Evolutionary conservation across 2,113 vertebrate genomes (phyloP).

Genomic region (Psettodes erumei): DNA sequence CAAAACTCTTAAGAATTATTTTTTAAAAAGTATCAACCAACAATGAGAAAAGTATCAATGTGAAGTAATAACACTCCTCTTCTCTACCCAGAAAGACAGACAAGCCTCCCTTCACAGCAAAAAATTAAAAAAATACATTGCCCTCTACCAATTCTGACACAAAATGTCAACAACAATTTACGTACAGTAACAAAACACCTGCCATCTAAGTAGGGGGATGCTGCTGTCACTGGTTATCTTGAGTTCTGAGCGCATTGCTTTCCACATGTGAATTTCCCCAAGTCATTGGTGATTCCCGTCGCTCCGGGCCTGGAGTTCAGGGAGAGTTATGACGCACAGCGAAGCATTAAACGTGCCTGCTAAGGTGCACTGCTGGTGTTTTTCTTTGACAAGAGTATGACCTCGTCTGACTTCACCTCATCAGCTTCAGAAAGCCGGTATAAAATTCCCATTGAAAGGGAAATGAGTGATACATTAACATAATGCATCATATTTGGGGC

Average conservation of each 20-base stretch:
- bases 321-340: slow-evolving; percentile 3
- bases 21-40: background rate
- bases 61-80: background rate
- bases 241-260: background rate
- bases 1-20: too few relatives aligned
- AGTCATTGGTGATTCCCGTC: background rate
- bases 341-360: slow-evolving; percentile 20
- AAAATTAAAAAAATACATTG: background rate
- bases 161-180: too few relatives aligned
- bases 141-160: background rate
- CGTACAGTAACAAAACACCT: background rate
- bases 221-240: background rate
- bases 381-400: background rate
- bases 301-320: background rate
- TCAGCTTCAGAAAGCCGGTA: background rate
- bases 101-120: background rate
- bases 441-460: background rate
- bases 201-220: too few relatives aligned
- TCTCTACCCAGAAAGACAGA: background rate
- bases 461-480: background rate
- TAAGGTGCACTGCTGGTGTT: background rate
- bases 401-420: background rate
- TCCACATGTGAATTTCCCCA: background rate
- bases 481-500: background rate
- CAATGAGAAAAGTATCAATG: too few relatives aligned